Base-by-base conservation (phyloP, 1,140 invertebrate species). In the Pseudoatta argentina region DNA sequence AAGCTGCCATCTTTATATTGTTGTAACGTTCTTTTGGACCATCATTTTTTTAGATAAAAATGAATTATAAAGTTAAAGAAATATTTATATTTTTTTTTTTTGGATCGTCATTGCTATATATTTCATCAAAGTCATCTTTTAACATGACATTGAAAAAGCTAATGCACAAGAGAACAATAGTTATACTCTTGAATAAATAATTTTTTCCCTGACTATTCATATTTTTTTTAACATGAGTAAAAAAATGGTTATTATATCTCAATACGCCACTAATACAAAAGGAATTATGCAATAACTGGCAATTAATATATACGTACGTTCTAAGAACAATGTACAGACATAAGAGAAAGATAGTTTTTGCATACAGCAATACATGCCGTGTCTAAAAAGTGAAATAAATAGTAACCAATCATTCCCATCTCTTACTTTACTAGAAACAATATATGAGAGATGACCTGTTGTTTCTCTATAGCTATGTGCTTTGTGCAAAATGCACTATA, bases 241-340 rank as follows among this genome's bases (percentile, higher is more conserved):
- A 14, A 14, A 51, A 30, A 63, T 63, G 4, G 14, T 27, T 7
- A 16, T 27, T 30, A 63, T 30, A 27, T 30, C 24, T 12, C 24
- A 3, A 63, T 63, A 59, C 10, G 39, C 14, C 14, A 7, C 24
- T 27, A 16, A 27, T 14, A 30, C 16, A 63, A 71, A 71, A 27
- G 6, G 1, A 48, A 24, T 69, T 51, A 55, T 57, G 30, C 12
- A 75, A 18, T 14, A 39, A 59, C 8, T 10, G 6, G 51, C 10
- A 34, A 3, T 14, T 76, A 18, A 7, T 12, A 21, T 27, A 59
- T 27, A 59, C 16, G 5, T 21, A 59, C 59, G 5, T 44, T 44
- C 8, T 76, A 21, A 57, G 18, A 75, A 73, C 6, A 73, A 57
- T 73, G 18, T 73, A 73, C 10, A 55, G 18, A 55, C 3, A 63